Conservation (phyloP, 1,140 invertebrate genomes). For the Cherax destructor region DNA sequence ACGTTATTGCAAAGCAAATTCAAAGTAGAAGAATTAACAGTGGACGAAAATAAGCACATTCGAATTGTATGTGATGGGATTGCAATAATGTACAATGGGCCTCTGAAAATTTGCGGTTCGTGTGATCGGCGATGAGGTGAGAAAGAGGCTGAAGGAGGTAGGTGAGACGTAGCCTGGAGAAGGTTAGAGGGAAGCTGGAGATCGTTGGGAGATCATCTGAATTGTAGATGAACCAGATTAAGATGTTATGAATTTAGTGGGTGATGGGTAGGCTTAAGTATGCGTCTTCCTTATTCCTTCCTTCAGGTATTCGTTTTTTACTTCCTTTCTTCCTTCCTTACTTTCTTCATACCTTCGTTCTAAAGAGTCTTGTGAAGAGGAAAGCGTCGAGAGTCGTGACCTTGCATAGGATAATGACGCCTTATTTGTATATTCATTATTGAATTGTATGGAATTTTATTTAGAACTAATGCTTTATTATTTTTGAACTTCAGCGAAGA, state of each 20-base stretch:
- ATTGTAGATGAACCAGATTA: slow-evolving; percentile 46
- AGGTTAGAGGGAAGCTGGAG: too few species aligned
- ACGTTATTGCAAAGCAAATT: too few species aligned
- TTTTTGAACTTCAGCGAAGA: too few species aligned
- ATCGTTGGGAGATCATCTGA: slow-evolving; percentile 41
- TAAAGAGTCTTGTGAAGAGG: neutral
- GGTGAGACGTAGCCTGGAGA: neutral
- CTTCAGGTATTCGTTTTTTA: neutral
- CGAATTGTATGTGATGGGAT: too few species aligned
- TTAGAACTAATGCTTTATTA: too few species aligned
- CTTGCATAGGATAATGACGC: too few species aligned
- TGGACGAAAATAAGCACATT: too few species aligned
- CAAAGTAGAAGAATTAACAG: too few species aligned
- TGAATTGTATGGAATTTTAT: too few species aligned
- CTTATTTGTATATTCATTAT: too few species aligned
- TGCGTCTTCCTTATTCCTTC: neutral
- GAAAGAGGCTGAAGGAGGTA: neutral
- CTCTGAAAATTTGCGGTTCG: neutral
- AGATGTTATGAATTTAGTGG: slow-evolving; percentile 39
- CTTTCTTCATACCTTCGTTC: neutral
- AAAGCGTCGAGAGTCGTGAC: too few species aligned
- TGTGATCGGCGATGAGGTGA: neutral
- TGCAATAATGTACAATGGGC: too few species aligned
- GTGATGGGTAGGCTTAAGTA: slow-evolving; percentile 24
- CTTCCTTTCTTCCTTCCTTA: neutral